Evolutionary conservation across 2,888 invertebrate species (phyloP), one percentile per base, ranked within the genome.

Genomic region (Aphodius granarius): DNA sequence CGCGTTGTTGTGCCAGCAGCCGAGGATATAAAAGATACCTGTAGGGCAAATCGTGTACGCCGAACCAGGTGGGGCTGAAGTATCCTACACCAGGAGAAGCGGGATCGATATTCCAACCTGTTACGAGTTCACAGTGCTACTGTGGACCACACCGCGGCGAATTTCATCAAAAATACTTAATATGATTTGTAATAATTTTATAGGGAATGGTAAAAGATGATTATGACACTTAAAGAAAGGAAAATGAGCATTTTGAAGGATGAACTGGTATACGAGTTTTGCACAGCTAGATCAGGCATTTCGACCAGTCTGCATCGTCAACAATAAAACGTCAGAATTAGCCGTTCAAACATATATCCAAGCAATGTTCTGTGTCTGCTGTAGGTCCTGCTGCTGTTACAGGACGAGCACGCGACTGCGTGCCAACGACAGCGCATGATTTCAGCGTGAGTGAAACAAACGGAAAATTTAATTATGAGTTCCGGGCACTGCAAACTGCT

Each of bases 21-120:
- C 20, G 68, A 20, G 68, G 68, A n/a, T 68, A 68, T 68, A 68
- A 68, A 68, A 68, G 68, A 68, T 68, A 68, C 68, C 68, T 68
- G 68, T 68, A 68, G 68, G 68, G 20, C n/a, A 68, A 22, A 68
- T 68, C 68, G 68, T 68, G 68, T 68, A 68, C 68, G 22, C 68
- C n/a, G 20, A 21, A 68, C 21, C 68, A 68, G 68, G 68, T 68
- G 68, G 21, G 68, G 66, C 66, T 18, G 17, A 66, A 66, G 17
- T 19, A 18, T 13, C 16, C 66, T 18, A 20, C 66, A 17, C 13
- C 66, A 18, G 66, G 20, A 17, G 66, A 20, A 21, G 68, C 68
- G 5, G 68, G 16, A 22, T 20, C 21, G 68, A 22, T 68, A 19
- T 18, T 18, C 13, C 18, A 66, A 68, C 21, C 68, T 21, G 68